These are phyloP conservation scores for Eulemur macaco DNA, from an alignment of 2,113 vertebrate species.

Conservation along the genomic window DNA sequence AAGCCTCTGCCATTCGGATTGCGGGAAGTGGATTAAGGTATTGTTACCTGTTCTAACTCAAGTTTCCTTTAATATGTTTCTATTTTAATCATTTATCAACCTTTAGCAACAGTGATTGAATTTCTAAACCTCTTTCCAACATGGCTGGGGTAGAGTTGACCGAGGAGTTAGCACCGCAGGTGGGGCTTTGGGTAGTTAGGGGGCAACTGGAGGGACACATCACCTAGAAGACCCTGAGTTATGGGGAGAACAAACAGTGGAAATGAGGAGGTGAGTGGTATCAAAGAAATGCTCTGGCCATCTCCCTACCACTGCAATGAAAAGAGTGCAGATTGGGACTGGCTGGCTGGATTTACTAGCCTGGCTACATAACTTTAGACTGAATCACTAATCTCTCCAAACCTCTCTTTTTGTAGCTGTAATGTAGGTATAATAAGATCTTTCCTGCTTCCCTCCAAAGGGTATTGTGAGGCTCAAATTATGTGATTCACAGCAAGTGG, in stretches of 20 bases:
- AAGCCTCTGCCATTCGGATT: neutral
- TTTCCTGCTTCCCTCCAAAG: neutral
- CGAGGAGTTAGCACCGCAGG: neutral
- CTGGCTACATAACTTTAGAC: neutral
- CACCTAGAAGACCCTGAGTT: neutral
- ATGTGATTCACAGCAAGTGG: neutral
- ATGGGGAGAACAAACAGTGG: neutral
- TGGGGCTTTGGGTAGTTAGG: neutral
- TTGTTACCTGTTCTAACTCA: neutral
- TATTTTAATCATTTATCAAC: neutral
- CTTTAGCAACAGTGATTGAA: neutral
- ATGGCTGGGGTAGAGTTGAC: neutral
- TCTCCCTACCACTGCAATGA: neutral
- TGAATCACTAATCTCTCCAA: neutral
- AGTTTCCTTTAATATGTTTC: neutral
- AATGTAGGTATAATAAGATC: neutral
- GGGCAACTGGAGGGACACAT: neutral
- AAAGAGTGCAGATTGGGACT: neutral
- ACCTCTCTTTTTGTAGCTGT: neutral
- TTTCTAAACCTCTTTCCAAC: slow-evolving; percentile 36
- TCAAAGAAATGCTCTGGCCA: neutral
- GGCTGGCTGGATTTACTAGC: neutral
- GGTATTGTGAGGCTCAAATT: neutral
- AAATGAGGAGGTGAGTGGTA: neutral
- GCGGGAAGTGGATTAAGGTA: neutral